Evolutionary conservation across 1,140 invertebrate species (phyloP).

Genomic region (Listronotus oregonensis): DNA sequence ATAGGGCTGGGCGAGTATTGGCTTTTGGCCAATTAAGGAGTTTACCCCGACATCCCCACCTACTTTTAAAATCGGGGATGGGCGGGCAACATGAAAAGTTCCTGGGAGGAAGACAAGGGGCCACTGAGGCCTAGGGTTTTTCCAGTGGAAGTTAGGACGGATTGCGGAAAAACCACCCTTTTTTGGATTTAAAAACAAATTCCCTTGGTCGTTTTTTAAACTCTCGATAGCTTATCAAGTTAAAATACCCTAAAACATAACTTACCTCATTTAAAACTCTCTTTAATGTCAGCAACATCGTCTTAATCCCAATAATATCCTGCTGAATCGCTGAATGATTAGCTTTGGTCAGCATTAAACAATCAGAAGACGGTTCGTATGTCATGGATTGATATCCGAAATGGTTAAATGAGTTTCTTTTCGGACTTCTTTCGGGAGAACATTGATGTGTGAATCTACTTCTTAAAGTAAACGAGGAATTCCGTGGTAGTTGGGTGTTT

Average conservation of each 20-base stretch:
- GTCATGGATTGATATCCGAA: constrained; percentile 39
- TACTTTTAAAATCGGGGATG: too few relatives aligned
- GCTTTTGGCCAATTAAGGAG: too few relatives aligned
- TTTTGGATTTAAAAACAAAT: neutral
- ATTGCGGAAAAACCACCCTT: too few relatives aligned
- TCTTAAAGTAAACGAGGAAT: neutral
- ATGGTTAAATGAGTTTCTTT: constrained; percentile 4
- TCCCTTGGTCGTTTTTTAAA: neutral
- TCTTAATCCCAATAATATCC: constrained; percentile 79
- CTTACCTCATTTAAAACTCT: constrained; percentile 76
- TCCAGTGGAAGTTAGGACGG: neutral
- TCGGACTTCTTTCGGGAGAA: constrained; percentile 10
- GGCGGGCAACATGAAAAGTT: too few relatives aligned
- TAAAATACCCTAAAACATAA: neutral
- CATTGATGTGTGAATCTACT: neutral
- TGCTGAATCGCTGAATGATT: constrained; percentile 73
- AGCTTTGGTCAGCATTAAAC: constrained; percentile 63
- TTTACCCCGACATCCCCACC: too few relatives aligned
- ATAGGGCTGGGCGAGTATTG: too few relatives aligned
- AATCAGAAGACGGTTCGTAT: constrained; percentile 61
- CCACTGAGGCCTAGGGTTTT: too few relatives aligned
- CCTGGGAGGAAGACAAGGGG: too few relatives aligned
- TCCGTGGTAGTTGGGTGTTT: too few relatives aligned
- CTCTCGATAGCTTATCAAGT: neutral
- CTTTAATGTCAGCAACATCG: constrained; percentile 76